Evolutionary conservation across 2,797 vertebrate genomes (phyloP).

Genomic region (Arrhamphus sclerolepis): DNA sequence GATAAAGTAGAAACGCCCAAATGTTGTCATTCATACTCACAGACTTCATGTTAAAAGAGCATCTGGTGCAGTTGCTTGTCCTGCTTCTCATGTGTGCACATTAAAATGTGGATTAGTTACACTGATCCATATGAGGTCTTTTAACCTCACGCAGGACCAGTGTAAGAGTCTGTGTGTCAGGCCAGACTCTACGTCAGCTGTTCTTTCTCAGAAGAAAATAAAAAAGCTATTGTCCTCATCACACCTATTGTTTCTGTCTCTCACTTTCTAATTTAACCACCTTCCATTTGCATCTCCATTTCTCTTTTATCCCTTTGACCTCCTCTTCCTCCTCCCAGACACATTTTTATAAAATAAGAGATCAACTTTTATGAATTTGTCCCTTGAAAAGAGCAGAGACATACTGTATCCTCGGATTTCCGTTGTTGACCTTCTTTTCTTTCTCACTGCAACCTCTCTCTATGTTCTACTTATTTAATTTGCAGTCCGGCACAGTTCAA

Average conservation of each 20-base stretch:
- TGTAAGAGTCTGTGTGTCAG: constrained; percentile 61
- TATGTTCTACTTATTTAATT: constrained; percentile 35
- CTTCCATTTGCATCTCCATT: constrained; percentile 8
- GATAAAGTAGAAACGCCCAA: constrained; percentile 13
- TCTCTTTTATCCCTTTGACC: constrained; percentile 10
- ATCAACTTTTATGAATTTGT: constrained; percentile 42
- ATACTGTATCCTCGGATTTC: constrained; percentile 12
- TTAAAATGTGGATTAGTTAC: constrained; percentile 56
- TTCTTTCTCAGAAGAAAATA: constrained; percentile 4
- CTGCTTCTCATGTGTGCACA: constrained; percentile 18
- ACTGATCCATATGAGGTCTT: constrained; percentile 46
- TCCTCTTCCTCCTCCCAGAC: constrained; percentile 29
- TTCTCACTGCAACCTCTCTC: neutral
- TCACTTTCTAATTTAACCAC: constrained; percentile 27
- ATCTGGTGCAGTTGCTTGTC: constrained; percentile 62
- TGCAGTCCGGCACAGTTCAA: constrained; percentile 17
- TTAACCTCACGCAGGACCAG: too few relatives aligned
- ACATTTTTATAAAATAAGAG: constrained; percentile 34
- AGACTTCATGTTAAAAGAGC: constrained; percentile 48
- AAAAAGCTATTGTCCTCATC: constrained; percentile 24
- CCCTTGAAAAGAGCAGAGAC: constrained; percentile 33
- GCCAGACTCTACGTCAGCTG: constrained; percentile 26
- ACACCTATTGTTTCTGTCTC: constrained; percentile 47
- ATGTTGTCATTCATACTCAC: constrained; percentile 28
- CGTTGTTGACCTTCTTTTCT: constrained; percentile 9